These are phyloP conservation scores for Labeo rohita DNA, from an alignment of 2,113 vertebrate species.

Conservation along the genomic window DNA sequence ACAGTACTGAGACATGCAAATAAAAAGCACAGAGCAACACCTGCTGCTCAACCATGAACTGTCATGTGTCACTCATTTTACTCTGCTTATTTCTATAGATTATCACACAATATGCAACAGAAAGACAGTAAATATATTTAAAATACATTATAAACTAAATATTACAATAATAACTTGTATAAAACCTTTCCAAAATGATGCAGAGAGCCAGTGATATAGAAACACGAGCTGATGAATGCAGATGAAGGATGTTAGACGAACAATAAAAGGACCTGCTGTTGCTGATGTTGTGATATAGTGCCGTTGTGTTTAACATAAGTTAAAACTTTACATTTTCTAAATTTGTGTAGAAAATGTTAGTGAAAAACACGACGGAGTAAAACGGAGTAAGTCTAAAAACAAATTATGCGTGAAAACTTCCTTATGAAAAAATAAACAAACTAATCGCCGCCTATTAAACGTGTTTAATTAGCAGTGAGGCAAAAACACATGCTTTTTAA, in stretches of 20 bases:
- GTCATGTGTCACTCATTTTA: conserved; percentile 15
- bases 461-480: neutral
- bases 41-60: conserved; percentile 17
- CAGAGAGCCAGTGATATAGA: neutral
- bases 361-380: neutral
- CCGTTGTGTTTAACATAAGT: neutral
- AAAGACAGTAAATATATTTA: neutral
- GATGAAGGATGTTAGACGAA: neutral
- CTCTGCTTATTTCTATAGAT: neutral
- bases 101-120: neutral
- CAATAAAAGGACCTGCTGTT: neutral
- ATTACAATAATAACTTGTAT: neutral
- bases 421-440: neutral
- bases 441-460: neutral
- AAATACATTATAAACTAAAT: neutral
- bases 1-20: conserved; percentile 44
- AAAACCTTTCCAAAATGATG: neutral
- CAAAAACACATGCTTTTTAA: neutral
- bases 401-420: neutral
- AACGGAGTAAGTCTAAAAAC: neutral
- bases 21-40: conserved; percentile 39
- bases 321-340: neutral
- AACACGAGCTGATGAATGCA: neutral
- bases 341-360: neutral
- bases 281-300: neutral